These are phyloP conservation scores for Arctopsyche grandis DNA, from an alignment of 1,140 invertebrate species.

Conservation along the genomic window DNA sequence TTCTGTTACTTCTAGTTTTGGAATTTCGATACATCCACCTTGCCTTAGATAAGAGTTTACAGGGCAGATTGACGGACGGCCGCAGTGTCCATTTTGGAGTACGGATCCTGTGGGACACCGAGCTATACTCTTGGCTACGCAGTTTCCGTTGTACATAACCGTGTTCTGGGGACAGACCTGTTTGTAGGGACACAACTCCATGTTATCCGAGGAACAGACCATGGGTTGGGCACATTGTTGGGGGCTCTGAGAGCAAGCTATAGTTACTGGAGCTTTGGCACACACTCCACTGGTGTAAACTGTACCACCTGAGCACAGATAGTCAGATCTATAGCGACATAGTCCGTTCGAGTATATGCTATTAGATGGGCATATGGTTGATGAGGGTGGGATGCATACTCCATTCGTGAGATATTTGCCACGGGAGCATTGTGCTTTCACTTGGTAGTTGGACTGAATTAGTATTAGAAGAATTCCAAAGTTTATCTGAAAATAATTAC, in stretches of 20 bases:
- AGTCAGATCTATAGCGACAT: neutral
- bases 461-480: neutral
- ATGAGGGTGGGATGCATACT: neutral
- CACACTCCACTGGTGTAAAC: conserved; percentile 18
- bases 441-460: neutral
- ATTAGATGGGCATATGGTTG: neutral
- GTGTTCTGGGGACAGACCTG: conserved; percentile 17
- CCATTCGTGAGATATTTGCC: conserved; percentile 14
- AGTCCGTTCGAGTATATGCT: conserved; percentile 9
- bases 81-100: neutral
- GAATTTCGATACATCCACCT: neutral
- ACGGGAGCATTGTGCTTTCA: neutral
- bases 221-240: conserved; percentile 1
- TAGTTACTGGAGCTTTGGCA: neutral
- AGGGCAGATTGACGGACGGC: neutral
- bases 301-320: neutral
- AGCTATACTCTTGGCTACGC: conserved; percentile 8
- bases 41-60: neutral
- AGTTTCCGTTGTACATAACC: neutral
- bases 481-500: neutral
- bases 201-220: neutral
- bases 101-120: conserved; percentile 1
- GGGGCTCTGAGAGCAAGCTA: neutral
- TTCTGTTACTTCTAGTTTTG: no score
- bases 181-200: neutral